Conservation (phyloP, 2,888 invertebrate species). For the Aporophyla lueneburgensis region DNA sequence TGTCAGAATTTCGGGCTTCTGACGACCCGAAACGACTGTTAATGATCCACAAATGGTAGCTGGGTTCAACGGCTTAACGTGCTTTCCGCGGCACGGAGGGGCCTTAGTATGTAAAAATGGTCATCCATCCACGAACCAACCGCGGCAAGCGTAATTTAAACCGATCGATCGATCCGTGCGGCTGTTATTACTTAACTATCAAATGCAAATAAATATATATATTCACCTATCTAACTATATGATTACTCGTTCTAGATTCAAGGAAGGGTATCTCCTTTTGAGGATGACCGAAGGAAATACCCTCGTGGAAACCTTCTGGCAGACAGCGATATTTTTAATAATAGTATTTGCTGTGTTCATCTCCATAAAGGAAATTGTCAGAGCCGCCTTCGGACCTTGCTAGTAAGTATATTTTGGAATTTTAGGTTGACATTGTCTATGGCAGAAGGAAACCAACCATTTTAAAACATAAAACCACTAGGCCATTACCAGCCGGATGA, state of each 20-base stretch:
- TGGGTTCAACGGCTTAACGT: too few relatives aligned
- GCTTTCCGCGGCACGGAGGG: too few relatives aligned
- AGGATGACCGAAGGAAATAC: not conserved
- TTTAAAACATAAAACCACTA: too few relatives aligned
- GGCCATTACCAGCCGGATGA: too few relatives aligned
- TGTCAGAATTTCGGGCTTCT: constrained; percentile 90
- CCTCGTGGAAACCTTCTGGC: constrained; percentile 67
- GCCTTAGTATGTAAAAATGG: too few relatives aligned
- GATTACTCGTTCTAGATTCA: constrained; percentile 18
- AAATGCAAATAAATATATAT: too few relatives aligned
- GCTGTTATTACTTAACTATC: too few relatives aligned
- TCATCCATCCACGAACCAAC: too few relatives aligned
- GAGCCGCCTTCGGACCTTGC: constrained; percentile 52
- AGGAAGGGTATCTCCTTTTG: not conserved
- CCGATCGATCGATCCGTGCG: too few relatives aligned
- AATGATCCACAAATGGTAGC: too few relatives aligned
- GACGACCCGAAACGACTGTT: too few relatives aligned
- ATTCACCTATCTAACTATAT: not conserved
- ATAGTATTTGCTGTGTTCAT: constrained; percentile 75
- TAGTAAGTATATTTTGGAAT: constrained; percentile 18
- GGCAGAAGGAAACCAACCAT: not conserved
- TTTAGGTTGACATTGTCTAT: not conserved
- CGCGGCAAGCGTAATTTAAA: too few relatives aligned
- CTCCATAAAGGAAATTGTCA: constrained; percentile 71
- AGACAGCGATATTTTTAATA: constrained; percentile 74